Evolutionary conservation across 2,113 vertebrate genomes (phyloP).

Genomic region (Aphyosemion australe): DNA sequence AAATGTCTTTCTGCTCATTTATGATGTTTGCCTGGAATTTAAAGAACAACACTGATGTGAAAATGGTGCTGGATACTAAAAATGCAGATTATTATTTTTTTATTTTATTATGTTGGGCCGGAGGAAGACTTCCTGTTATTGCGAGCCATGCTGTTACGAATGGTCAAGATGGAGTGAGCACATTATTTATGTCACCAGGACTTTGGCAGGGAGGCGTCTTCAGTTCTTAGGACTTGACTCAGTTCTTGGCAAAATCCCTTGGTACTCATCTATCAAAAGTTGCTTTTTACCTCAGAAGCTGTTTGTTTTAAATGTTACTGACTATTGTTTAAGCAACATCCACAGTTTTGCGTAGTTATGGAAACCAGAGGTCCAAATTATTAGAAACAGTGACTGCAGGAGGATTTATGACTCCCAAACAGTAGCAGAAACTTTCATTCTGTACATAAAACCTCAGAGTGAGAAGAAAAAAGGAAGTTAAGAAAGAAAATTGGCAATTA

Average conservation of each 20-base stretch:
- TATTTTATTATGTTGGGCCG: constrained; percentile 45
- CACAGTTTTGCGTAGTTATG: constrained; percentile 11
- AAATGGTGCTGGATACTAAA: constrained; percentile 53
- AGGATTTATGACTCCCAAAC: too few relatives aligned
- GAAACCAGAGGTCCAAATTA: constrained; percentile 33
- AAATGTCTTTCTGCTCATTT: constrained; percentile 50
- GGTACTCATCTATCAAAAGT: constrained; percentile 44
- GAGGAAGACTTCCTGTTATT: constrained; percentile 74
- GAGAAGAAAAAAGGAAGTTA: not conserved
- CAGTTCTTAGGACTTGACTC: constrained; percentile 37
- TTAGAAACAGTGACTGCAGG: too few relatives aligned
- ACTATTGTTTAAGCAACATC: constrained; percentile 15
- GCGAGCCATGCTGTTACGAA: constrained; percentile 50
- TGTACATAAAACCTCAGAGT: not conserved
- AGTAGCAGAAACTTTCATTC: not conserved
- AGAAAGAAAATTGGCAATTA: not conserved
- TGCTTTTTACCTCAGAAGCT: constrained; percentile 24
- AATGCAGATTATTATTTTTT: constrained; percentile 60
- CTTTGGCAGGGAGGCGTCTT: constrained; percentile 32
- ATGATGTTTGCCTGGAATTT: constrained; percentile 57
- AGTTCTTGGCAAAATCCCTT: constrained; percentile 42
- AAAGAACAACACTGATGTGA: constrained; percentile 49
- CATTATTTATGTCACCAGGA: constrained; percentile 68
- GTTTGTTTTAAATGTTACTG: constrained; percentile 19
- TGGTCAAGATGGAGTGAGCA: constrained; percentile 27